Conservation (phyloP, 1,140 invertebrate genomes). For the Chironomus striatipennis region DNA sequence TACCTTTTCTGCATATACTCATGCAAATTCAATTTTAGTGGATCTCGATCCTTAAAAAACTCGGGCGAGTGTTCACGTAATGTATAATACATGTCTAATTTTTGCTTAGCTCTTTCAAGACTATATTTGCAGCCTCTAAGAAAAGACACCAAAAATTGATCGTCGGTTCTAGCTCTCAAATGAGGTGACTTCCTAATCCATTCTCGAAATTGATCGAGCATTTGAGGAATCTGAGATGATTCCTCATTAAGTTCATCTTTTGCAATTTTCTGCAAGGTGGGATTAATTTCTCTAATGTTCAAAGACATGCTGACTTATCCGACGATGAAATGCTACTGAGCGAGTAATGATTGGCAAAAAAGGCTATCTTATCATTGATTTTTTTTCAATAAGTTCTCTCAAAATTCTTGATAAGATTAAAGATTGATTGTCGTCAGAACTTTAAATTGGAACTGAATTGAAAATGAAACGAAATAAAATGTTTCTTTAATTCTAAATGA, state of each 20-base stretch:
- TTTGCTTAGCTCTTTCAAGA: constrained; percentile 48
- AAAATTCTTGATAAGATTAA: too few relatives aligned
- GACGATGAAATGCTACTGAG: too few relatives aligned
- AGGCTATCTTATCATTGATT: too few relatives aligned
- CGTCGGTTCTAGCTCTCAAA: constrained; percentile 36
- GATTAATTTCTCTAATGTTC: not conserved
- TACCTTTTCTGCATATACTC: not conserved
- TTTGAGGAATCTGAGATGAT: not conserved
- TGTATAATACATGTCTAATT: constrained; percentile 50
- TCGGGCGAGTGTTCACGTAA: constrained; percentile 46
- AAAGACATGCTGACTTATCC: not conserved
- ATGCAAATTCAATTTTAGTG: not conserved
- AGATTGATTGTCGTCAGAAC: too few relatives aligned
- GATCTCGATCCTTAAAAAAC: constrained; percentile 28
- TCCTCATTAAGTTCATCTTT: constrained; percentile 8
- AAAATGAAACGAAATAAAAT: too few relatives aligned
- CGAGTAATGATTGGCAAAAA: too few relatives aligned
- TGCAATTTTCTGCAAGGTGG: not conserved
- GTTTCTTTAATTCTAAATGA: too few relatives aligned
- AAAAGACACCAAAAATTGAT: constrained; percentile 47
- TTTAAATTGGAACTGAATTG: too few relatives aligned
- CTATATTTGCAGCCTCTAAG: constrained; percentile 54
- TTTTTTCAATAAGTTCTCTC: too few relatives aligned
- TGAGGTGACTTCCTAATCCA: not conserved
- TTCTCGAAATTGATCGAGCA: not conserved